Evolutionary conservation across 2,888 invertebrate species (phyloP).

Genomic region (Sesia bembeciformis): DNA sequence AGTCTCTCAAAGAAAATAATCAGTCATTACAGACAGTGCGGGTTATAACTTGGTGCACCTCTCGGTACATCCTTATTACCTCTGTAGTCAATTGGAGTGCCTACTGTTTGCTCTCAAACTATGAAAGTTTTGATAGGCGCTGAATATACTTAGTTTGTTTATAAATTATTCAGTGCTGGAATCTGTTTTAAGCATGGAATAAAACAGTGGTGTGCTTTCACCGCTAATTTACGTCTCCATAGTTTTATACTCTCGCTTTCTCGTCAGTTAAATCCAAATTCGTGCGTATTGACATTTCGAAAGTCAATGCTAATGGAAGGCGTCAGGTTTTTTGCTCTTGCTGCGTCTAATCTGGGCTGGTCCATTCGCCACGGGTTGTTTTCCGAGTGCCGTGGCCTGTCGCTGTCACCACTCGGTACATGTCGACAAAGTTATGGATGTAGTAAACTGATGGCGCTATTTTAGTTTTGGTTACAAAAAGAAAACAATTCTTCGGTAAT

Average conservation of each 20-base stretch:
- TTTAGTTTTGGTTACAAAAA: no score
- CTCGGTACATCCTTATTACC: no score
- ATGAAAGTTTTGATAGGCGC: no score
- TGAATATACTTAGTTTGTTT: no score
- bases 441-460: no score
- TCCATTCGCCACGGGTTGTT: slow-evolving; percentile 60
- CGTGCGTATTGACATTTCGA: slow-evolving; percentile 68
- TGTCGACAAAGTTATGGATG: slow-evolving; percentile 46
- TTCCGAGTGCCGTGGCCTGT: slow-evolving; percentile 56
- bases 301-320: slow-evolving; percentile 63
- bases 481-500: no score
- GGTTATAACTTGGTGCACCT: no score
- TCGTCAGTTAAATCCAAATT: slow-evolving; percentile 24
- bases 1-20: no score
- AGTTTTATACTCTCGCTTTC: not conserved
- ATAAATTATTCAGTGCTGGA: no score
- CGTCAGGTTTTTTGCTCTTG: slow-evolving; percentile 55
- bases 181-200: not conserved
- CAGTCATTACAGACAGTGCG: no score
- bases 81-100: no score
- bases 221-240: not conserved
- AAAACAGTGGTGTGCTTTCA: not conserved
- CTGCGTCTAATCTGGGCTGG: slow-evolving; percentile 56
- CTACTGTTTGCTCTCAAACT: no score
- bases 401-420: slow-evolving; percentile 61